phyloP scores from a whole-genome alignment of 1,140 invertebrate genomes.

The Ostrea edulis region DNA sequence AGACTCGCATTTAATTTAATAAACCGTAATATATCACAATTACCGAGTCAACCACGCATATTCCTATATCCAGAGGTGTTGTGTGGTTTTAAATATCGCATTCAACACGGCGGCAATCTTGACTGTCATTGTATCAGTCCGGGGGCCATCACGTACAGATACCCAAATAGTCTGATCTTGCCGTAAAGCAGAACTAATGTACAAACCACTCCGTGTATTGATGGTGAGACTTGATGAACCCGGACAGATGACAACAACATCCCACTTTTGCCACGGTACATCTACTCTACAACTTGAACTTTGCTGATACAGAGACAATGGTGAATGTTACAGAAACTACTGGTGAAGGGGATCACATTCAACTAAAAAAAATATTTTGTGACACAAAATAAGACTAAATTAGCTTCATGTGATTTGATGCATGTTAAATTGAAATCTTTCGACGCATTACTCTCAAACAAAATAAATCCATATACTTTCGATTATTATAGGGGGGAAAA shows the following conservation, averaged over 20 bases:
- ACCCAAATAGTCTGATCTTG: not conserved
- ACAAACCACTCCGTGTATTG: not conserved
- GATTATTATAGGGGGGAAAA: too few relatives aligned
- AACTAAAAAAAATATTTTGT: too few relatives aligned
- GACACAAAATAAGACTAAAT: too few relatives aligned
- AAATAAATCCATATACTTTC: too few relatives aligned
- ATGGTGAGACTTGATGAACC: not conserved
- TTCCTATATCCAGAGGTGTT: not conserved
- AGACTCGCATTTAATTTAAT: not conserved
- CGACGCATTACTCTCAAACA: too few relatives aligned
- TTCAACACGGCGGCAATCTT: not conserved
- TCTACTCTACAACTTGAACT: too few relatives aligned
- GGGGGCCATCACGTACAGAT: not conserved
- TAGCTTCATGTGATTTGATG: too few relatives aligned
- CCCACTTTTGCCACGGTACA: not conserved
- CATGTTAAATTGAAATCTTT: too few relatives aligned
- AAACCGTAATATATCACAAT: not conserved
- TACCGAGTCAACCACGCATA: not conserved
- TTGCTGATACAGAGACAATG: too few relatives aligned
- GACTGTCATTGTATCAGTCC: not conserved
- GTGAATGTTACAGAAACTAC: too few relatives aligned
- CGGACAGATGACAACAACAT: not conserved
- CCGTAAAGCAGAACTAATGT: not conserved
- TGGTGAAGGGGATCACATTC: too few relatives aligned
- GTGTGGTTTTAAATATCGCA: not conserved